Evolutionary conservation across 1,140 invertebrate genomes (phyloP), one percentile per base, ranked within the genome.

Genomic region (Archegozetes longisetosus): DNA sequence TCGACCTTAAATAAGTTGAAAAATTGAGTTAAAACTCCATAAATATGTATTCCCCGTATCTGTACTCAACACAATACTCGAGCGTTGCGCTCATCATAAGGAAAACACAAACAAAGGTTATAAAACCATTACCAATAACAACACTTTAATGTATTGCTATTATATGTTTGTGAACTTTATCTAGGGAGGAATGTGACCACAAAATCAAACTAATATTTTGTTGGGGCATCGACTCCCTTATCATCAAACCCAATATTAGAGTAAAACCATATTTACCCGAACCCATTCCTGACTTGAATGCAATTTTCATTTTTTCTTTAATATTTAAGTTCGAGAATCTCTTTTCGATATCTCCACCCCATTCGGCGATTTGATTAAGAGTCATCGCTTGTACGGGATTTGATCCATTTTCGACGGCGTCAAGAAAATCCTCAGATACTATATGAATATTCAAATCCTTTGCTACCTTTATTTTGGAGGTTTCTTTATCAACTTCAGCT

Each of bases 361-460:
- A 17, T 14, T 26, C n/a, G 4, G 49, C 25, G 46, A 22, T 51
- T 53, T 40, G 57, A 51, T 50, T 58, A 9, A 40, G 32, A 26
- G 26, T 26, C 9, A 58, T 4, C 1, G 47, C 57, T 40, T 58
- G 20, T n/a, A 22, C 14, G 49, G 2, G 1, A 14, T 27, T 23
- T 3, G 23, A 3, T 13, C 9, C 13, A 22, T 17, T 14, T 46
- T 55, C 26, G 48, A 51, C 1, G 13, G 20, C 23, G 26, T 88
- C 81, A 1, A 95, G 66, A 69, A 90, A 93, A 51, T 81, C 78
- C 68, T 84, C 79, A 25, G 83, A 75, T 3, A 90, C 78, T 61
- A 93, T 82, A 71, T 88, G 85, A 64, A 94, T 81, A 63, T 84
- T 79, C 23, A 74, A 65, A 3, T 77, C 71, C 71, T 85, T 73